Conservation (phyloP, 2,113 vertebrate species). For the Coryphaenoides rupestris region DNA sequence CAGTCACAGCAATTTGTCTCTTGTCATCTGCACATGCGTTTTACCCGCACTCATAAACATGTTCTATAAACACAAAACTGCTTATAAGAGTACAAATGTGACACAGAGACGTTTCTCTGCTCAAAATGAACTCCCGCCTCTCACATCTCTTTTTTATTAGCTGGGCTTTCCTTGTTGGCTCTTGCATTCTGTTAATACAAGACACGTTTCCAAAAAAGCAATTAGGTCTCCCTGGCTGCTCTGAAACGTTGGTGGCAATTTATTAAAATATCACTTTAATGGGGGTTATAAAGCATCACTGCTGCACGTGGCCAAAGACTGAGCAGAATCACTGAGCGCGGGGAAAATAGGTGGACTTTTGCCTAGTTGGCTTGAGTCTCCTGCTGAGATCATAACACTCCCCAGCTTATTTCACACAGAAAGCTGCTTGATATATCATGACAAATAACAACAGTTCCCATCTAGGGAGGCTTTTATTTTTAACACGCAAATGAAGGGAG, state of each 20-base stretch:
- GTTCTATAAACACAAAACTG: not conserved
- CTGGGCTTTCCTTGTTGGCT: not conserved
- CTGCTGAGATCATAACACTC: not conserved
- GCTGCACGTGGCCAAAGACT: not conserved
- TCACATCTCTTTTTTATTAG: not conserved
- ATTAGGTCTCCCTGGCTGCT: not conserved
- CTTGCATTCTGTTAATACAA: not conserved
- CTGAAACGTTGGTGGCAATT: not conserved
- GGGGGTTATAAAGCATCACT: not conserved
- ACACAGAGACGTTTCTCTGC: too few relatives aligned
- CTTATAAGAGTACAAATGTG: too few relatives aligned
- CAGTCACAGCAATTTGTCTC: too few relatives aligned
- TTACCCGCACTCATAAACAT: too few relatives aligned
- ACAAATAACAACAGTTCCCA: too few relatives aligned
- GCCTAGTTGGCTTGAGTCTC: not conserved
- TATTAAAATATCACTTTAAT: constrained; percentile 2
- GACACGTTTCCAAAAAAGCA: not conserved
- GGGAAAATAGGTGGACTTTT: not conserved
- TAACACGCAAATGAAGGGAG: too few relatives aligned
- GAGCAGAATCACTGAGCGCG: not conserved
- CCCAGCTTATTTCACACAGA: too few relatives aligned
- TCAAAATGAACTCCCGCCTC: too few relatives aligned
- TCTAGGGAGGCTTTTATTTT: too few relatives aligned
- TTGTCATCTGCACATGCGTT: too few relatives aligned
- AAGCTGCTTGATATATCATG: too few relatives aligned